These are phyloP conservation scores for Lethocerus indicus DNA, from an alignment of 1,140 invertebrate species.

Conservation along the genomic window DNA sequence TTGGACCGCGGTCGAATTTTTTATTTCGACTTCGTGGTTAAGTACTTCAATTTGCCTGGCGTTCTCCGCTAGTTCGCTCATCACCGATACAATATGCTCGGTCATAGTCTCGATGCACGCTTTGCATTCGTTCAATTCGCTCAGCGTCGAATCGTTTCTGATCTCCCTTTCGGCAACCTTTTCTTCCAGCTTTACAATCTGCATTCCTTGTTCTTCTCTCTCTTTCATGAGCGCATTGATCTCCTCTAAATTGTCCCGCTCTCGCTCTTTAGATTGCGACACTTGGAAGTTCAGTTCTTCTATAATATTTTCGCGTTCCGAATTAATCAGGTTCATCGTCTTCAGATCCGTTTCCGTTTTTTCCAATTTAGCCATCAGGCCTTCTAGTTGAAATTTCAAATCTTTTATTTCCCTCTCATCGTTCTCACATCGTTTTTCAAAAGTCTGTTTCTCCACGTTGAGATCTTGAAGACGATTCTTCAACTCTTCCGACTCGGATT, in stretches of 20 bases:
- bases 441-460: neutral
- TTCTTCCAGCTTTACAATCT: constrained; percentile 5
- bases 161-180: constrained; percentile 8
- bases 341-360: constrained; percentile 4
- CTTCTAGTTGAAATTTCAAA: constrained; percentile 1
- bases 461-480: neutral
- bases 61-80: constrained; percentile 11
- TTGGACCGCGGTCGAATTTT: constrained; percentile 9
- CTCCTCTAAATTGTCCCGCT: too few species aligned
- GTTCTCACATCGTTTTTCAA: neutral
- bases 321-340: neutral
- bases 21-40: constrained; percentile 9
- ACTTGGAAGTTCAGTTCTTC: constrained; percentile 4
- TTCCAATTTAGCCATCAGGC: neutral
- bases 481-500: neutral
- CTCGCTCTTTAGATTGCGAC: too few species aligned
- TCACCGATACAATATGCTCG: constrained; percentile 9
- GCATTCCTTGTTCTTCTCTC: constrained; percentile 1
- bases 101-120: constrained; percentile 7
- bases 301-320: constrained; percentile 6
- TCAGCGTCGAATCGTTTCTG: constrained; percentile 5
- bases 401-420: constrained; percentile 3
- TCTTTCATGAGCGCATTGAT: constrained; percentile 2
- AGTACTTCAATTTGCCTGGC: constrained; percentile 5
- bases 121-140: constrained; percentile 11